Conservation (phyloP, 1,140 invertebrate species). For the Aphis craccivora region DNA sequence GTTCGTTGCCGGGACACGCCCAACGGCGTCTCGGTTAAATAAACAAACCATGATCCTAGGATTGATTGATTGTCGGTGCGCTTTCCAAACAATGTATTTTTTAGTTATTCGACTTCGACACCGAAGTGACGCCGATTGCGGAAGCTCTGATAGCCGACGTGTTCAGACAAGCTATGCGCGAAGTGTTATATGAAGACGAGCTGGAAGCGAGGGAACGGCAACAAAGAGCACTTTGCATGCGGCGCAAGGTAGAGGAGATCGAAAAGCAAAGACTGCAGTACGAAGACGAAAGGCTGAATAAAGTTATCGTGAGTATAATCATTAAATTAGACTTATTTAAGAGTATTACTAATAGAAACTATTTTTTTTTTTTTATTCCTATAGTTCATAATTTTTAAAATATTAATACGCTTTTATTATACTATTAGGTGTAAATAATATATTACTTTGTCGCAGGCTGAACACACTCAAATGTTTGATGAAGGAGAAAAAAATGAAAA, state of each 20-base stretch:
- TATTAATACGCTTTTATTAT: neutral
- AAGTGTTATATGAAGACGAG: constrained; percentile 82
- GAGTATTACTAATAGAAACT: neutral
- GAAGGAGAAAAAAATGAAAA: constrained; percentile 4
- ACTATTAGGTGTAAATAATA: neutral
- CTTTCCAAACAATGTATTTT: neutral
- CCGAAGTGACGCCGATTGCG: constrained; percentile 85
- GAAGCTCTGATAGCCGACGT: constrained; percentile 88
- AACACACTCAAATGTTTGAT: constrained; percentile 6
- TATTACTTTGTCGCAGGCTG: neutral
- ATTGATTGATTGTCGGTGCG: neutral
- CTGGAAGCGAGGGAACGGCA: constrained; percentile 75
- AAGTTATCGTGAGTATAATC: constrained; percentile 60
- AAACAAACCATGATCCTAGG: neutral
- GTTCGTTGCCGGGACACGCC: neutral
- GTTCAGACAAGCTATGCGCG: constrained; percentile 83
- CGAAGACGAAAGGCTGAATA: constrained; percentile 72
- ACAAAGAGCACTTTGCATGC: constrained; percentile 79
- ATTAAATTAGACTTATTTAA: neutral
- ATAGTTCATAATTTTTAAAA: neutral
- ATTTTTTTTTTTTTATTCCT: neutral
- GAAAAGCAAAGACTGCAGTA: constrained; percentile 78
- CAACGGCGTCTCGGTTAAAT: neutral
- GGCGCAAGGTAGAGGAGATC: constrained; percentile 79
- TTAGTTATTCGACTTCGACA: constrained; percentile 86